Base-by-base conservation (phyloP, 37 sponge, comb jelly and placozoan species). In the Halisarca cf. caerulea region DNA sequence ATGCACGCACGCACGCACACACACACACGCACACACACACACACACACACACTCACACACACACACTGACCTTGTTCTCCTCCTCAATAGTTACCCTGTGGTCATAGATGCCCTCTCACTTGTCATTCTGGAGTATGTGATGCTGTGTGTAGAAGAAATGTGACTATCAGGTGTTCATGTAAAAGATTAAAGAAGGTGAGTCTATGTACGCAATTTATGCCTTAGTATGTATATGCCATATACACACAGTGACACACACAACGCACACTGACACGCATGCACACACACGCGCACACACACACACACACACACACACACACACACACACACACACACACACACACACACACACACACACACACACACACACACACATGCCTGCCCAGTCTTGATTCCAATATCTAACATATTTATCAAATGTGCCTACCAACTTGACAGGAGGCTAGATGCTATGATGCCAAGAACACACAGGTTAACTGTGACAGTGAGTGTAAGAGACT, bases 111-210 rank as follows among this genome's bases (percentile, higher is more conserved):
- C 59, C 47, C 89, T 11, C 54, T 71, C 36, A 44, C 18, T 2
- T 95, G 96, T 72, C 96, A 95, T 66, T 58, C 66, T 64, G 91
- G 91, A 35, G 54, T 60, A 9, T 95, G 96, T 80, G 44, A 83
- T 15, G 17, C 73, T n/a, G 59, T 39, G 32, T 95, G 96, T 59
- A 73, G 59, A 58, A 85, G 71, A 27, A 83, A 79, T 37, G 84
- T 90, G 64, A 88, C 94, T 37, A 2, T 92, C 24, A 74, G 91
- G 24, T 95, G 96, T 33, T 62, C 86, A 25, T 95, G 96, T 43
- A 83, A 79, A 8, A 87, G 94, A 59, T 23, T 88, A 28, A 95
- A 93, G 82, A 91, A 92, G 85, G 95, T 93, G 53, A 23, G 47
- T 35, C 40, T 43, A n/a, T 58, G 20, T 40, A 15, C 8, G 11